A percentile compares a stretch with the other conserved stretches of the same genome.
phyloP scores from a whole-genome alignment of 2,888 invertebrate species.

The Diadromus collaris region DNA sequence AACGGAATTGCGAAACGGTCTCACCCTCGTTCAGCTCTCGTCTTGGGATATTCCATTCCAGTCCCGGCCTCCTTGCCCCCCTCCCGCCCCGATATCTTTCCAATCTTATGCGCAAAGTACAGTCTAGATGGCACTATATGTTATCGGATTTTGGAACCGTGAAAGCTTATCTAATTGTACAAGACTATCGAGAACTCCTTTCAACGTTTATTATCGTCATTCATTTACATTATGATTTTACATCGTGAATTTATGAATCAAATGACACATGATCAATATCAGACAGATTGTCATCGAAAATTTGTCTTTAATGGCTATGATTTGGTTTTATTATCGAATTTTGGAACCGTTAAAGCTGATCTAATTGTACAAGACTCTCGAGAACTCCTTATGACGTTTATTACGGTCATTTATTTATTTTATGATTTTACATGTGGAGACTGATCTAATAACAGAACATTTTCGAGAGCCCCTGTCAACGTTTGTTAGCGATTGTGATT shows the following conservation, averaged over 20 bases:
- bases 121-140: background rate
- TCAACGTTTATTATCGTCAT: background rate
- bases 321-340: background rate
- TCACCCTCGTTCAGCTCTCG: conserved; percentile 20
- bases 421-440: no score
- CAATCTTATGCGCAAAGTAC: background rate
- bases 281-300: background rate
- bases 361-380: no score
- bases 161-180: background rate
- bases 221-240: background rate
- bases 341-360: background rate
- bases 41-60: conserved; percentile 4
- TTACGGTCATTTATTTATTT: no score
- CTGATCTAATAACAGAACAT: background rate
- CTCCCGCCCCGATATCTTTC: background rate
- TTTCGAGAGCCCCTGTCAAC: conserved; percentile 1
- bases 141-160: background rate
- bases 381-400: no score
- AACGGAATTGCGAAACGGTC: conserved; percentile 25
- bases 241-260: background rate
- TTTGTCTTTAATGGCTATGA: no score
- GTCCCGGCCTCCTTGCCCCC: no score
- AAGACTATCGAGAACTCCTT: background rate
- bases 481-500: background rate
- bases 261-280: background rate